Evolutionary conservation across 1,140 invertebrate genomes (phyloP), one percentile per base, ranked within the genome.

Genomic region (Meteorus sp.): DNA sequence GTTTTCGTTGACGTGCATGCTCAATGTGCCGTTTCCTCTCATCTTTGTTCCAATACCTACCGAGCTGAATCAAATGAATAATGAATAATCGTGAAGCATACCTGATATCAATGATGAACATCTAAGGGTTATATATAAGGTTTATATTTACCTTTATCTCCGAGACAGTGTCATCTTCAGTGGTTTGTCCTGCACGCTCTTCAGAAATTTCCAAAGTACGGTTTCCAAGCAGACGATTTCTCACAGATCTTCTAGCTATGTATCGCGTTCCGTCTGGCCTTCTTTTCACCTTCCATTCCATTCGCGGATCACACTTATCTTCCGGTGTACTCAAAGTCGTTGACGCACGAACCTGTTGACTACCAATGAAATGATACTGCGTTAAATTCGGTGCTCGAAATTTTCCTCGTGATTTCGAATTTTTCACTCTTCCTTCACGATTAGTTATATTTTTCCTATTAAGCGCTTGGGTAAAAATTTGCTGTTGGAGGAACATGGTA

Each of bases 271-370:
- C 91, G 70, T 93, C 91, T 1, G 89, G 84, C 47, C 90, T 78
- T 23, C 87, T 82, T 66, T 92, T 93, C 0, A 93, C 89, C 70
- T 92, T 89, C 89, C 89, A 90, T 59, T 90, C 88, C 87, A 89
- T 89, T 48, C 78, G 76, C 0, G 80, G 74, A 35, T 83, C 81
- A 53, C 66, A 67, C 3, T 74, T 75, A 2, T 77, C 78, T 17
- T 78, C 76, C 4, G 70, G 68, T 25, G 64, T 72, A 31, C 63
- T 70, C 70, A 68, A 71, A 2, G 67, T 63, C 15, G 66, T 65
- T 9, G 72, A 69, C 0, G 69, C 71, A 0, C 64, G 73, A 56
- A 84, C 82, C 65, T 84, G 80, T 67, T 84, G 83, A 54, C 81
- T 83, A 20, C 83, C 84, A 8, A 85, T 81, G 58, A 85, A 85